Conservation (phyloP, 1,140 invertebrate genomes). For the Akabosia matsudoensis region DNA sequence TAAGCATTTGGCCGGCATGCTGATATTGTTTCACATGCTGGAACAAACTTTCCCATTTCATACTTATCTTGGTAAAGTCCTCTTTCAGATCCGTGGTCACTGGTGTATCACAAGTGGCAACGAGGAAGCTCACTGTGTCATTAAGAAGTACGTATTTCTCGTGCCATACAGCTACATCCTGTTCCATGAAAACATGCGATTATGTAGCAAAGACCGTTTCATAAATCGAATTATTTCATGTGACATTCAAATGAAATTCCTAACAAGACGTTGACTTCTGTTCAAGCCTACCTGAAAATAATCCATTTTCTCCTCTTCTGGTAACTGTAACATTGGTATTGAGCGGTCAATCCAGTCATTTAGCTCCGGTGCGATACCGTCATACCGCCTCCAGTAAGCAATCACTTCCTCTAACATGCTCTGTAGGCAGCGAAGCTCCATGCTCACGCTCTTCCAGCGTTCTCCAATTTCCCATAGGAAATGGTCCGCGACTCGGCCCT, state of each 20-base stretch:
- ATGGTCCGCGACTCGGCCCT: conserved; percentile 71
- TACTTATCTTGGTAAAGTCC: conserved; percentile 66
- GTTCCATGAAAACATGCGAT: conserved; percentile 42
- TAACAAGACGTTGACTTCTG: too few relatives aligned
- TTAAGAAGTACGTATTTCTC: conserved; percentile 78
- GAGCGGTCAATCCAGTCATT: conserved; percentile 76
- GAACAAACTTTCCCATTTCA: conserved; percentile 77
- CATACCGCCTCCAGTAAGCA: conserved; percentile 82
- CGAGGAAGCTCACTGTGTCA: conserved; percentile 81
- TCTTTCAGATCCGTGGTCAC: conserved; percentile 73
- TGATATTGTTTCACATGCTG: conserved; percentile 75
- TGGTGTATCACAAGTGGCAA: conserved; percentile 77
- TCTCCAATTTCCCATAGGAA: conserved; percentile 82
- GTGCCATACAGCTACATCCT: conserved; percentile 84
- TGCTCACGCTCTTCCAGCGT: conserved; percentile 83
- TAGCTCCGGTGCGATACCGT: conserved; percentile 66
- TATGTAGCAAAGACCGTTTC: too few relatives aligned
- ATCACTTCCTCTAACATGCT: conserved; percentile 85
- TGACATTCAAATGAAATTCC: too few relatives aligned
- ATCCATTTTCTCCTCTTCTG: conserved; percentile 81
- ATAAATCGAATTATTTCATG: too few relatives aligned
- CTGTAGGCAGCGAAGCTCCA: conserved; percentile 82
- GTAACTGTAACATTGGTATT: conserved; percentile 67
- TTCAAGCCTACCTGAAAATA: conserved; percentile 60
- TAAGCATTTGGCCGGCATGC: conserved; percentile 78